Percentiles rank a stretch among this genome's conserved stretches.
These are phyloP conservation scores for Sebastolobus altivelis DNA, from an alignment of 2,797 vertebrate genomes.

Conservation along the genomic window DNA sequence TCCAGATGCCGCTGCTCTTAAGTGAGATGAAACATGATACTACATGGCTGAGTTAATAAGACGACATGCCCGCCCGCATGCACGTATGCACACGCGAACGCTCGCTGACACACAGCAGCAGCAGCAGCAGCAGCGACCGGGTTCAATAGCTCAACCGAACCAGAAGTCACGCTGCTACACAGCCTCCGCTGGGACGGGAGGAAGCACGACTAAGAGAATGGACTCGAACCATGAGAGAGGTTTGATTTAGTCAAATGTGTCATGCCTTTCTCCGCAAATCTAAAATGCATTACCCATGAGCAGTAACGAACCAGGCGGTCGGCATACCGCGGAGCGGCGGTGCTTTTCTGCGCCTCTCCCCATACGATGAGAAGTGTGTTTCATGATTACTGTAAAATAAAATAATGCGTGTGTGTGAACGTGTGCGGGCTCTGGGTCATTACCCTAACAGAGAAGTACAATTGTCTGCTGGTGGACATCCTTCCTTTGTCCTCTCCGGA, in stretches of 20 bases:
- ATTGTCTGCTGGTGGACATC: slow-evolving; percentile 41
- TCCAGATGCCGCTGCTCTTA: slow-evolving; percentile 85
- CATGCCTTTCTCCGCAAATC: slow-evolving; percentile 21
- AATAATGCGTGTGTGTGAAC: not conserved
- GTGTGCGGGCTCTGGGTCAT: slow-evolving; percentile 29
- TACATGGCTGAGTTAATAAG: slow-evolving; percentile 73
- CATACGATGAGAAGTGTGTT: slow-evolving; percentile 13
- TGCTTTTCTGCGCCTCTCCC: not conserved
- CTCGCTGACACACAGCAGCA: slow-evolving; percentile 19
- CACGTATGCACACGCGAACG: slow-evolving; percentile 28
- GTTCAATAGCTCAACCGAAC: slow-evolving; percentile 30
- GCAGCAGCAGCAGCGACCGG: slow-evolving; percentile 14
- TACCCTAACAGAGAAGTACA: slow-evolving; percentile 28
- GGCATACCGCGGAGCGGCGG: not conserved
- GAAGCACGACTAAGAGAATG: slow-evolving; percentile 17
- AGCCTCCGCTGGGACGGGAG: slow-evolving; percentile 39
- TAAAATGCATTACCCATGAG: slow-evolving; percentile 53
- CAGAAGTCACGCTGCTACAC: slow-evolving; percentile 28
- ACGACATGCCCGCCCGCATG: slow-evolving; percentile 48
- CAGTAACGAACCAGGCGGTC: slow-evolving; percentile 12
- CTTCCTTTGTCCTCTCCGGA: slow-evolving; percentile 51
- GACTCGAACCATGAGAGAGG: slow-evolving; percentile 29
- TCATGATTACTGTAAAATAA: slow-evolving; percentile 27
- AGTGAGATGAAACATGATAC: slow-evolving; percentile 81
- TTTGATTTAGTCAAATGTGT: slow-evolving; percentile 34